A percentile compares a stretch with the other conserved stretches of the same genome.
Evolutionary conservation across 2,888 invertebrate species (phyloP).

Genomic region (Morpho achilles): DNA sequence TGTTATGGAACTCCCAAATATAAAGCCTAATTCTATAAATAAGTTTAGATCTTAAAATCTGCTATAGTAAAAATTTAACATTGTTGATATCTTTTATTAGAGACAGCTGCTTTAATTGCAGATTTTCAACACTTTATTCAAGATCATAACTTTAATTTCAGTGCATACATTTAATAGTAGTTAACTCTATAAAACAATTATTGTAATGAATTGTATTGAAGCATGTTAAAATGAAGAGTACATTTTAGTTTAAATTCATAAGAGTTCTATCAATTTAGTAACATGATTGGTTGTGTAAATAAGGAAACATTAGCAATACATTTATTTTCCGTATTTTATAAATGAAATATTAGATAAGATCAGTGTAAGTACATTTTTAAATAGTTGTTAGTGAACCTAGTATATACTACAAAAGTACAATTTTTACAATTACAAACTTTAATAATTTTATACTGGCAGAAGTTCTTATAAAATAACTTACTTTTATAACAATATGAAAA

Average conservation of each 20-base stretch:
- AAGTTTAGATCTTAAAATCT: no score
- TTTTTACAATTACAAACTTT: neutral
- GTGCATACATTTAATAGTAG: no score
- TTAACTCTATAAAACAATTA: no score
- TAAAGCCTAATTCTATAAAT: no score
- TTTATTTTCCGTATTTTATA: neutral
- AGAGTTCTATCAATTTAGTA: neutral
- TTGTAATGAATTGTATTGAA: neutral
- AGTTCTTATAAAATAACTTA: neutral
- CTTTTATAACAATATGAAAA: neutral
- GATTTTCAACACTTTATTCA: no score
- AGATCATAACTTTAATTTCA: no score
- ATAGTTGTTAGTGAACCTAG: neutral
- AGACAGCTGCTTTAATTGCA: no score
- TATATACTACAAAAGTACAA: neutral
- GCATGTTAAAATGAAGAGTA: neutral
- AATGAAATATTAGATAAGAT: neutral
- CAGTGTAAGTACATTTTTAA: neutral
- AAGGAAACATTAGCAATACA: neutral
- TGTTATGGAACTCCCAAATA: no score
- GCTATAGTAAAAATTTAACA: no score
- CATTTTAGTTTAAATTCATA: neutral
- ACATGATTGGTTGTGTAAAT: neutral
- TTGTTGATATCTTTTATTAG: no score
- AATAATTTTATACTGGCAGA: conserved; percentile 1